A percentile compares a stretch with the other conserved stretches of the same genome.
Evolutionary conservation across 1,140 invertebrate species (phyloP).

Genomic region (Nephotettix cincticeps): DNA sequence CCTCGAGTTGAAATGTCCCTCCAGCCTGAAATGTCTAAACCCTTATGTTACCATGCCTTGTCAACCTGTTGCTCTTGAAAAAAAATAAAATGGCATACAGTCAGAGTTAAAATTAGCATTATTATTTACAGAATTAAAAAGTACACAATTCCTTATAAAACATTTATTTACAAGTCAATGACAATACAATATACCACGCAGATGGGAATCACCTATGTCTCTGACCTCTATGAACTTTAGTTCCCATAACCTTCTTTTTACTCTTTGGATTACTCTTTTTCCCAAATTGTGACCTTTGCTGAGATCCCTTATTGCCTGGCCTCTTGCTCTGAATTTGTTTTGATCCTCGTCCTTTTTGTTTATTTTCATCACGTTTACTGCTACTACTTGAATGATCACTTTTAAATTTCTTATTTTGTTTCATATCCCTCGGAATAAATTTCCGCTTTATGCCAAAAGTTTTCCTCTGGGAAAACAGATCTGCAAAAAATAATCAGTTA

Average conservation of each 20-base stretch:
- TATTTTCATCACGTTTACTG: neutral
- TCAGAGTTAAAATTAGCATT: too few species aligned
- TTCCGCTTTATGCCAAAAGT: neutral
- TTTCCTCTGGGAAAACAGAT: neutral
- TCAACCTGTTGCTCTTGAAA: too few species aligned
- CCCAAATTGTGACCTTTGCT: neutral
- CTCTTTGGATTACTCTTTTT: neutral
- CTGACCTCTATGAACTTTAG: constrained; percentile 7
- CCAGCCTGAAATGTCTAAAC: too few species aligned
- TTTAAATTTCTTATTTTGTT: constrained; percentile 1
- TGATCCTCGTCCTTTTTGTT: neutral
- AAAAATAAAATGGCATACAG: too few species aligned
- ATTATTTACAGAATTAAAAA: too few species aligned
- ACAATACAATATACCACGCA: too few species aligned
- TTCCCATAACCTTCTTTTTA: neutral
- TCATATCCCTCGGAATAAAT: neutral
- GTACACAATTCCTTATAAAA: too few species aligned
- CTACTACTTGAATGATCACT: neutral
- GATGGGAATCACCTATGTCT: constrained; percentile 3
- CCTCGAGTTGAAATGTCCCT: too few species aligned
- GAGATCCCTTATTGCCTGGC: neutral
- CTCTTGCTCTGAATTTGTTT: neutral
- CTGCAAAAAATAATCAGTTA: too few species aligned
- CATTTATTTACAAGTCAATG: too few species aligned
- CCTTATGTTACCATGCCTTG: too few species aligned